These are phyloP conservation scores for Ephestia elutella DNA, from an alignment of 1,140 invertebrate genomes.

Conservation along the genomic window DNA sequence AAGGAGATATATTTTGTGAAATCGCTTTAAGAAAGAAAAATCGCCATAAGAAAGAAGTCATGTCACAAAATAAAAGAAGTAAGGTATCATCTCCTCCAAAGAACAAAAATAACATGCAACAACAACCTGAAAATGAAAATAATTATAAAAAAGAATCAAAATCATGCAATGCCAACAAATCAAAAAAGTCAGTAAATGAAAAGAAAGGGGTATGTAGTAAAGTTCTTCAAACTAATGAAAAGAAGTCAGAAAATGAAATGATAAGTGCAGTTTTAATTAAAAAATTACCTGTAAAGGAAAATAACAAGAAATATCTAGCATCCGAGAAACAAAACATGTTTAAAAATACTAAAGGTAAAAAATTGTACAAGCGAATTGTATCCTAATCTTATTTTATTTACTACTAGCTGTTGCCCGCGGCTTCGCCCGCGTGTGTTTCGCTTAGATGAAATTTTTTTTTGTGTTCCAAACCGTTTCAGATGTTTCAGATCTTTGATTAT, in stretches of 20 bases:
- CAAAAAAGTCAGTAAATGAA: conserved; percentile 7
- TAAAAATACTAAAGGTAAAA: not conserved
- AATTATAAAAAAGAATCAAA: conserved; percentile 17
- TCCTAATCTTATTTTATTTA: no score
- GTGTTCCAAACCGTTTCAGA: no score
- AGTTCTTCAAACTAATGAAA: not conserved
- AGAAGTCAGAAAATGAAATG: not conserved
- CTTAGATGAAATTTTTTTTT: no score
- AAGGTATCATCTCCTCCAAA: conserved; percentile 20
- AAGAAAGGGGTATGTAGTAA: conserved; percentile 9
- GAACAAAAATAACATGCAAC: conserved; percentile 10
- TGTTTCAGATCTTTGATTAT: no score
- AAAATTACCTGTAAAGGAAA: conserved; percentile 16
- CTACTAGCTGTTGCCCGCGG: no score
- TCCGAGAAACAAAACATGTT: conserved; percentile 11
- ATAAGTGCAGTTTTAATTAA: conserved; percentile 20
- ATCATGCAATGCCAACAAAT: no score
- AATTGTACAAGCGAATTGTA: not conserved
- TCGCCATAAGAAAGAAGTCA: conserved; percentile 24
- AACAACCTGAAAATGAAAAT: conserved; percentile 12
- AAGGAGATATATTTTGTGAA: conserved; percentile 42
- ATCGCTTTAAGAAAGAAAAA: conserved; percentile 29
- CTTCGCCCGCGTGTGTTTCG: no score
- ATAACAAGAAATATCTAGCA: conserved; percentile 1
- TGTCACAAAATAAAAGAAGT: conserved; percentile 24